These are phyloP conservation scores for Anarrhichthys ocellatus DNA, from an alignment of 2,113 vertebrate species.

Conservation along the genomic window DNA sequence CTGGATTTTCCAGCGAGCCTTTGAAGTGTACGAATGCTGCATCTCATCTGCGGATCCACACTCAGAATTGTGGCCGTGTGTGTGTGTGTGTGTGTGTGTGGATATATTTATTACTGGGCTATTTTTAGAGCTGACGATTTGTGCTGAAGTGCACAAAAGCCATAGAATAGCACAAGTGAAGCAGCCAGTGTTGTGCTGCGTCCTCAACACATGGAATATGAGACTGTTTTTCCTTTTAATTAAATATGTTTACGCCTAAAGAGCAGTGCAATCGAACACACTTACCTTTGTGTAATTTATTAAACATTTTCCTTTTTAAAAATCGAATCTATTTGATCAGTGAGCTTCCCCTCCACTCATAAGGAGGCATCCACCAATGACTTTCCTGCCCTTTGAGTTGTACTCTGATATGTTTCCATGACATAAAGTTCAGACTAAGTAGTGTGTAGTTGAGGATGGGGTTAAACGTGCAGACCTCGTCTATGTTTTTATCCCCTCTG, in stretches of 20 bases:
- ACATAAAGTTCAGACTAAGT: conserved; percentile 22
- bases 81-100: conserved; percentile 9
- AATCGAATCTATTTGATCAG: conserved; percentile 40
- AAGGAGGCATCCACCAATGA: conserved; percentile 19
- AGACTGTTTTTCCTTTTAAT: conserved; percentile 48
- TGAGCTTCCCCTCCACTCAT: conserved; percentile 1
- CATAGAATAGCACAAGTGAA: conserved; percentile 14
- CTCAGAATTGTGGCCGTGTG: conserved; percentile 34
- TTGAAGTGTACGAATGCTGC: conserved; percentile 53
- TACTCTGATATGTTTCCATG: conserved; percentile 34
- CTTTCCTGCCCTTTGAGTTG: conserved; percentile 37
- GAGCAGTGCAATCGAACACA: conserved; percentile 38
- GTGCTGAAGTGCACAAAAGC: conserved; percentile 62
- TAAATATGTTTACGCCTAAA: conserved; percentile 54
- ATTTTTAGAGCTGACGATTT: conserved; percentile 72
- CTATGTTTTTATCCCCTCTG: conserved; percentile 54
- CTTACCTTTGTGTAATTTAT: conserved; percentile 54
- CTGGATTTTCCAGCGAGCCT: conserved; percentile 56
- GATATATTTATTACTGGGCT: conserved; percentile 66
- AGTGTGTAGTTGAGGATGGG: conserved; percentile 39
- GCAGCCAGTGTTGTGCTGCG: conserved; percentile 13
- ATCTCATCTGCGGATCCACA: conserved; percentile 49
- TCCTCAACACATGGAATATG: conserved; percentile 19
- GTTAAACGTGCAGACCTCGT: conserved; percentile 55
- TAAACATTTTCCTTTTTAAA: conserved; percentile 33